These are phyloP conservation scores for Apostichopus japonicus DNA, from an alignment of 35 echinoderm and acorn worm species.

Conservation along the genomic window DNA sequence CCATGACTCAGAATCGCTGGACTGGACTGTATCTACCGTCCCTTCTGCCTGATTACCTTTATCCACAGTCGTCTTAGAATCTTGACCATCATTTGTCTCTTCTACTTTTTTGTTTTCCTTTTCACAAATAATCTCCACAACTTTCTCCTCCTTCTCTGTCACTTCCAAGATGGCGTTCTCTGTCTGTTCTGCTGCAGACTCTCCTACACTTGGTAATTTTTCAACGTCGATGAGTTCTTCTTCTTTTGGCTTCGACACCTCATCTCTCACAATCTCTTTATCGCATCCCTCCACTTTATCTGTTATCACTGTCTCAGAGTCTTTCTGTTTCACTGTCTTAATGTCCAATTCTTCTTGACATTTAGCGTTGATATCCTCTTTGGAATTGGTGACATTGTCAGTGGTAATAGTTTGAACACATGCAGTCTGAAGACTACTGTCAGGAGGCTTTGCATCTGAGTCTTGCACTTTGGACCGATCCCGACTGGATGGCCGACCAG, in stretches of 20 bases:
- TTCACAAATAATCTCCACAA: not conserved
- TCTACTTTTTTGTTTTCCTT: not conserved
- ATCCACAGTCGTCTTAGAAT: constrained; percentile 1
- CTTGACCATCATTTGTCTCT: not conserved
- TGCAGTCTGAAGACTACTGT: constrained; percentile 31
- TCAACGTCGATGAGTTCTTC: constrained; percentile 8
- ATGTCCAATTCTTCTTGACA: not conserved
- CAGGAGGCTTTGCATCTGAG: not conserved
- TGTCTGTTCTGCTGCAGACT: constrained; percentile 6
- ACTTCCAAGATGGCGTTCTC: not conserved
- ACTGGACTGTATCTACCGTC: not conserved
- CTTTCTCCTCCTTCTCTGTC: not conserved
- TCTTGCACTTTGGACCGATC: not conserved
- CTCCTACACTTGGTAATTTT: not conserved
- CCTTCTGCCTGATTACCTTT: not conserved
- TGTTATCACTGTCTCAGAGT: not conserved
- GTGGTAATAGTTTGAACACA: constrained; percentile 36
- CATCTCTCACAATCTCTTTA: not conserved
- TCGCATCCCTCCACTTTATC: not conserved
- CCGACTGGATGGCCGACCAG: constrained; percentile 12
- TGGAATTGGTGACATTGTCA: not conserved
- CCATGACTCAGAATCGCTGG: not conserved
- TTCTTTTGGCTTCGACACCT: not conserved
- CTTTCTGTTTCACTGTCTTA: constrained; percentile 12
- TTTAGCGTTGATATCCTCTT: constrained; percentile 39